Base-by-base conservation (phyloP, 1,140 invertebrate species). In the Ridgeia piscesae region DNA sequence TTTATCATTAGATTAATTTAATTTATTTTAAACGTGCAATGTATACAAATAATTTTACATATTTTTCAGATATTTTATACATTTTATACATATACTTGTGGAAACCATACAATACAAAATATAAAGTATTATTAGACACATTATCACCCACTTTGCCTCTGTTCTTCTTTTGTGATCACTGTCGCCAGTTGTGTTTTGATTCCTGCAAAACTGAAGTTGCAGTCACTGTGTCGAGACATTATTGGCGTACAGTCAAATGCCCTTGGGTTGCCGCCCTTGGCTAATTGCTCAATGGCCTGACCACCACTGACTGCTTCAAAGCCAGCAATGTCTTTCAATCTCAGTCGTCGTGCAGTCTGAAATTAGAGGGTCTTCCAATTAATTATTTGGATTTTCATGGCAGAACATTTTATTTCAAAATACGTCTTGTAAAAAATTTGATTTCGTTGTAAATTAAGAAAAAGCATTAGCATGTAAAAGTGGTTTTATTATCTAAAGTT, bases 171-270 rank as follows among this genome's bases (percentile, higher is more conserved):
- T 27, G 33, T 33, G 31, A 89, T 89, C 8, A 89, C 11, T 27
- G 33, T 31, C 34, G 95, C 93, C 11, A 96, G 96, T 88, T 94
- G 96, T 94, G 96, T 97, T 94, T 97, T 97, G 1, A 98, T 94
- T 1, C 98, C 98, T 91, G 97, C 94, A 95, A 99, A 98, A 95
- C 98, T 98, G 94, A 99, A 99, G 95, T 98, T 97, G 94, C 98
- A 99, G 94, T 98, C 96, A 94, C 91, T 92, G 11, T 89, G n/a
- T 96, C 96, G 92, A 97, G 96, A 93, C 95, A 96, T 11, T 95
- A 94, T 95, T 98, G 95, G 96, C 9, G 97, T 89, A 31, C 98
- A 98, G 33, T 97, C 94, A 96, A 97, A 98, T 91, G 97, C 96
- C 11, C 96, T 94, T 4, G 97, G 96, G 96, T 98, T 96, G 27